Base-by-base conservation (phyloP, 2,888 invertebrate genomes). In the Podabrus alpinus region DNA sequence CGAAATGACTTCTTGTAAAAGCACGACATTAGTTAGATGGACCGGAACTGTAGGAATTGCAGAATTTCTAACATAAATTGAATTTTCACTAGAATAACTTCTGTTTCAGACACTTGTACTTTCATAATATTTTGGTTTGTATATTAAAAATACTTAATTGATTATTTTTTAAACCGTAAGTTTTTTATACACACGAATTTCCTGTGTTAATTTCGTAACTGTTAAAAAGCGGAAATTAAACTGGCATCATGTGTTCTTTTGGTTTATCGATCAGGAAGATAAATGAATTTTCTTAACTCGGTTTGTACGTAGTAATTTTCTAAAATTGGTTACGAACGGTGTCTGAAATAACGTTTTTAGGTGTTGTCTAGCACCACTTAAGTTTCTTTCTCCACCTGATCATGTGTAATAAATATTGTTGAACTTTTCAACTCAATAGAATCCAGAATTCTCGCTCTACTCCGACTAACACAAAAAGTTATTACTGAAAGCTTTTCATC, bases 11-110 rank as follows among this genome's bases (percentile, higher is more conserved):
- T 21, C 68, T 64, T 82, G 83, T 61, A 77, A 78, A 80, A 81
- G 81, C 80, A 81, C 79, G 81, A 82, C 81, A 84, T 86, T 85
- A 86, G 86, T 81, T 82, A 85, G 86, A 86, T 86, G 85, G 84
- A 86, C 82, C 85, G 85, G 84, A 82, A 85, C 81, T 78, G 83
- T 82, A 84, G 81, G 84, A 85, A 85, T 86, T 84, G 85, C 85
- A 83, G 86, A 86, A 85, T 86, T 86, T 85, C 85, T 81, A 85
- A 86, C 85, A 85, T 85, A 86, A 86, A 86, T 86, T 85, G 86
- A 86, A 86, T 86, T 86, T 86, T 85, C 86, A 86, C 84, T 85
- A 86, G 84, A 86, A 77, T 85, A 85, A 81, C 78, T 83, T 77
- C 84, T 84, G 84, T 69, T 79, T 78, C 75, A 75, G 84, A 84